Base-by-base conservation (phyloP, 2,888 invertebrate genomes). In the Orthosia gracilis region DNA sequence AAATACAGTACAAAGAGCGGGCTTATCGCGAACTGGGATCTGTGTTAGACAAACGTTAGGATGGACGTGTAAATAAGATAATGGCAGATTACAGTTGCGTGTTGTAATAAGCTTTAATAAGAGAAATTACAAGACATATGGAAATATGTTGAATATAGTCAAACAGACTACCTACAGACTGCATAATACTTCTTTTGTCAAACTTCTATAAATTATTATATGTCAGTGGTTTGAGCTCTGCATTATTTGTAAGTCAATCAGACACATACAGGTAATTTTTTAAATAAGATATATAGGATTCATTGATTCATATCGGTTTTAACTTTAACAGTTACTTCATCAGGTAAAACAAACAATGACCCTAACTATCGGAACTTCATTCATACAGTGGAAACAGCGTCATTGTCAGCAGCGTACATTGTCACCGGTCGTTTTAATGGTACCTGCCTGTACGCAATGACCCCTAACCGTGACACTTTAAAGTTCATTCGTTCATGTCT, bases 401-500 rank as follows among this genome's bases (percentile, higher is more conserved):
- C 64, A 68, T 61, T 67, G 59, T 63, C 64, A 65, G 58, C 54
- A 21, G 18, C 5, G 21, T n/a, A 68, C 52, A 68, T 69, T 63
- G 83, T 78, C 58, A 57, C 55, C 18, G 50, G 47, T 47, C 50
- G 55, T 59, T 63, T 52, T 58, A 67, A 76, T 55, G 63, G 47
- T 50, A 45, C 58, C 58, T 69, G 58, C 55, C 26, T 59, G 57
- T 45, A 13, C 23, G 64, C 79, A 50, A 31, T 74, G 80, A 81
- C 74, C 80, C 80, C 23, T 81, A 57, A 73, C 80, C 67, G 13
- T 74, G 67, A 74, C 74, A 57, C 52, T 67, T 73, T 21, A 47
- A 47, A 47, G 58, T 50, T 49, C 40, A 57, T 64, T 61, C 18
- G 7, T 58, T 52, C 40, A 50, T 40, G 52, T 55, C 40, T 23